Conservation (phyloP, 2,888 invertebrate species). For the Drosophila colorata region DNA sequence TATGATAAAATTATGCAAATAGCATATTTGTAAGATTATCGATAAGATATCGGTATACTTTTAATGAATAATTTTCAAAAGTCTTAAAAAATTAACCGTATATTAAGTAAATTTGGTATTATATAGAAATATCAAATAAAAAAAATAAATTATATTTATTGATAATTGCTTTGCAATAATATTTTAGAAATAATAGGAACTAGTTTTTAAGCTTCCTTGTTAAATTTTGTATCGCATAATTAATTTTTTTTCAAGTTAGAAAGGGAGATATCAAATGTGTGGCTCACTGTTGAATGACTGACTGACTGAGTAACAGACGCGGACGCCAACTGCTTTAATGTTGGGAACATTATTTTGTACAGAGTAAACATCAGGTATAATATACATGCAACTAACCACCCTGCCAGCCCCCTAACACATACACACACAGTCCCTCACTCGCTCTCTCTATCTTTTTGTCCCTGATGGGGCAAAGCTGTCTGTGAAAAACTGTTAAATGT, state of each 20-base stretch:
- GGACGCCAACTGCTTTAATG: constrained; percentile 7
- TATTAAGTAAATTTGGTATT: too few species aligned
- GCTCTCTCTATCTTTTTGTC: too few species aligned
- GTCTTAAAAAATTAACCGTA: too few species aligned
- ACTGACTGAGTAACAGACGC: background rate
- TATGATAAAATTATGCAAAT: too few species aligned
- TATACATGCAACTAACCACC: constrained; percentile 13
- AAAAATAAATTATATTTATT: too few species aligned
- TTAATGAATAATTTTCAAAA: too few species aligned
- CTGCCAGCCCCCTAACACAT: background rate
- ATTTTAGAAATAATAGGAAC: too few species aligned
- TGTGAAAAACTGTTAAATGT: constrained; percentile 41
- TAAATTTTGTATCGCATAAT: too few species aligned
- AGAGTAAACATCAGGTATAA: constrained; percentile 35
- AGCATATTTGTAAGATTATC: background rate
- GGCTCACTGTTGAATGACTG: constrained; percentile 24
- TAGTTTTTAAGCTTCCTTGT: too few species aligned
- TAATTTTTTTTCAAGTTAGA: too few species aligned
- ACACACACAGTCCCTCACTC: background rate
- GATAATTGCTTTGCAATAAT: too few species aligned
- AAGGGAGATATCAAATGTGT: background rate
- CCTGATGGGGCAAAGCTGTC: constrained; percentile 1
- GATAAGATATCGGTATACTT: background rate
- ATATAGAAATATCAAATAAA: too few species aligned
- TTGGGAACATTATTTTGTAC: constrained; percentile 29